Base-by-base conservation (phyloP, 2,797 vertebrate genomes). In the Euthynnus affinis region DNA sequence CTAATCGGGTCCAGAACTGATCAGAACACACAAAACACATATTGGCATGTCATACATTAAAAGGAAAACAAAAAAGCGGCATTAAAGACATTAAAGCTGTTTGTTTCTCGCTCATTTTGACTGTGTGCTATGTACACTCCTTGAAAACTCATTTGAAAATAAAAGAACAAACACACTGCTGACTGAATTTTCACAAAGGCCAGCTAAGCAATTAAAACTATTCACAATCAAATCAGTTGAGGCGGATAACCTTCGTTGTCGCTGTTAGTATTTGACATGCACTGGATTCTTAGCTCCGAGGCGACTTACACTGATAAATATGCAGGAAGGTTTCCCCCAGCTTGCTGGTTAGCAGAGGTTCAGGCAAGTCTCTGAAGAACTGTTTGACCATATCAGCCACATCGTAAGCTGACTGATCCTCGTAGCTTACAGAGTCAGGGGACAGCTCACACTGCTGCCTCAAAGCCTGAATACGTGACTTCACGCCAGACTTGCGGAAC, bases 321-420 rank as follows among this genome's bases (percentile, higher is more conserved):
- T 99, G 98, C 59, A 99, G 97, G 87, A 99, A 99, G 81, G 98
- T 99, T 91, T 99, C 98, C 29, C 97, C 97, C 63, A 99, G 95
- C 85, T 99, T 99, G 95, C 95, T 98, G 40, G 97, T 99, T 71
- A 99, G 96, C 37, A 99, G 96, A 3, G 98, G 98, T 66, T 99
- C 98, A 0, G 98, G 98, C 51, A 99, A 91, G 88, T 99, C 98
- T 66, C 98, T 95, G 94, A 99, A 99, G 93, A 99, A 99, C 88
- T 99, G 98, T 66, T 99, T 99, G 71, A 99, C 96, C 98, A 99
- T 98, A 86, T 99, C 98, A 0, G 98, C 98, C 86, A 99, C 98
- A 18, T 99, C 98, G 0, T 99, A 99, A 0, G 98, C 98, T 0
- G 97, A 99, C 68, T 99, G 98, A 68, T 98, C 98, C 70, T 98